Evolutionary conservation across 1,140 invertebrate species (phyloP), one percentile per base, ranked within the genome.

Genomic region (Trachelipus rathkii): DNA sequence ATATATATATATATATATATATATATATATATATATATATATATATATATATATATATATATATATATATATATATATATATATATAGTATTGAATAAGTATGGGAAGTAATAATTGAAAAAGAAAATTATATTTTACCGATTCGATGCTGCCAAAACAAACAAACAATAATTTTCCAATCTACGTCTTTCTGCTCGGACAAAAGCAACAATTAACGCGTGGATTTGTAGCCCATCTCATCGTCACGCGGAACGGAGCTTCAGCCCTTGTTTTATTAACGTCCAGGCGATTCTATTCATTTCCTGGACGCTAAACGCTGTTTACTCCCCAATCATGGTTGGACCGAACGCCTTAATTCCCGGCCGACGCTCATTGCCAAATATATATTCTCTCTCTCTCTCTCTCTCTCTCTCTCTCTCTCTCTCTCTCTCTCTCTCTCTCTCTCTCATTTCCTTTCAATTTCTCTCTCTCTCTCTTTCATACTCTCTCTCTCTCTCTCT

Each of bases 301-400:
- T 60, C 50, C 50, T 60, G 50, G 50, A 60, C 50, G 50, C 50
- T 60, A 60, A 60, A 60, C 50, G 50, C 50, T 60, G 50, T 60
- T 60, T 60, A 60, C 50, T 60, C 19, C 50, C 19, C 50, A 60
- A 60, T 60, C 50, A 60, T 19, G 50, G 50, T 19, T 60, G 50
- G 50, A 60, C 50, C 11, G 50, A 60, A 19, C 50, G 19, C 50
- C 50, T 13, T 60, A 60, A 60, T 60, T 60, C 50, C 50, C 50
- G 33, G 33, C 33, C 33, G 33, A 33, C 33, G 50, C 50, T 13
- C 50, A 60, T 13, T 60, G 50, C 50, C 50, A 60, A 60, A 60
- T 60, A 33, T 33, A 3, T 33, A 3, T 6, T 33, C 33, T 33
- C 33, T 33, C 33, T 33, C 33, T 33, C 33, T 33, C 33, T 33